phyloP scores from a whole-genome alignment of 64 coral and sea anemone genomes.

The Trachythela sp. region DNA sequence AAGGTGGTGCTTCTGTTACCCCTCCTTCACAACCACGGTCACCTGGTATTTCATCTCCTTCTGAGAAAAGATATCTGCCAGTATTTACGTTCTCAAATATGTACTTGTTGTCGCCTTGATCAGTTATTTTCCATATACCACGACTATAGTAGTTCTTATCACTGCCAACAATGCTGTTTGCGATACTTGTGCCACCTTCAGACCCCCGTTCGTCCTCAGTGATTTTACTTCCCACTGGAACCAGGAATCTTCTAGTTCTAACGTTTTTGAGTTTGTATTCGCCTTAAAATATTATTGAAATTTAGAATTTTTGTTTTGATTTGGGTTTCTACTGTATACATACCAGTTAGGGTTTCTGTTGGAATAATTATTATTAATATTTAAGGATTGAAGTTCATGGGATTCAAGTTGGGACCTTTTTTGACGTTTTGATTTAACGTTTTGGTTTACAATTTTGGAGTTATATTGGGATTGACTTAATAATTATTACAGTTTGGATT shows the following conservation, averaged over 20 bases:
- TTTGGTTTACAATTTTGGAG: no score
- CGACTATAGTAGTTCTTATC: constrained; percentile 1
- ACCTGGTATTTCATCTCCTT: background rate
- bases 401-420: no score
- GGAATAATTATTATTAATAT: no score
- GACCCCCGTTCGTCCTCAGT: background rate
- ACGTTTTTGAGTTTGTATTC: constrained; percentile 2
- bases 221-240: background rate
- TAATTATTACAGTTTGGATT: no score
- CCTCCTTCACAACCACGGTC: constrained; percentile 30
- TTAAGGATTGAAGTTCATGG: no score
- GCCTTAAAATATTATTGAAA: background rate
- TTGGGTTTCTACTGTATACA: no score
- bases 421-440: no score
- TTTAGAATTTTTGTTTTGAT: background rate
- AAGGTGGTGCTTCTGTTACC: background rate
- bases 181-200: background rate
- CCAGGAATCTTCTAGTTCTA: background rate
- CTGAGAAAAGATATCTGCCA: constrained; percentile 16
- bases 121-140: background rate
- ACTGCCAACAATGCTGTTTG: background rate
- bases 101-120: constrained; percentile 20
- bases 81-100: constrained; percentile 2
- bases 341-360: no score
- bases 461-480: no score